phyloP scores from a whole-genome alignment of 2,113 vertebrate species.

The Aegithalos caudatus region DNA sequence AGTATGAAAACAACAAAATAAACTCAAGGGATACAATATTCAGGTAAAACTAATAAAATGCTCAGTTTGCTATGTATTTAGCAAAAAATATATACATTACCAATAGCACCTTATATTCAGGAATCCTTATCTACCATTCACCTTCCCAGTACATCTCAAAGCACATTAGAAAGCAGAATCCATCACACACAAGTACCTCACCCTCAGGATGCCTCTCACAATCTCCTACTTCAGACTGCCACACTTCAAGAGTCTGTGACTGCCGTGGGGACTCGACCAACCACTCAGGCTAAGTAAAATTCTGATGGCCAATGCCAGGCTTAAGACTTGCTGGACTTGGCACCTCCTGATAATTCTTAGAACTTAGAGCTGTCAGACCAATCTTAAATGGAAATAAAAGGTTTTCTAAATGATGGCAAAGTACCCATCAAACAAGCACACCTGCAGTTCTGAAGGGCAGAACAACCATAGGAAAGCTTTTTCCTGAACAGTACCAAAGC shows the following conservation, averaged over 20 bases:
- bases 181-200: neutral
- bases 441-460: neutral
- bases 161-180: neutral
- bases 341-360: neutral
- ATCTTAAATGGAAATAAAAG: neutral
- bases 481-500: neutral
- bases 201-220: neutral
- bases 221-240: neutral
- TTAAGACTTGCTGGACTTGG: neutral
- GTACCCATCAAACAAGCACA: neutral
- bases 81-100: neutral
- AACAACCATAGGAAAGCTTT: constrained; percentile 12
- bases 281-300: neutral
- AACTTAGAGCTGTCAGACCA: neutral
- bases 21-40: neutral
- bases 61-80: neutral
- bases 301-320: neutral
- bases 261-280: rapidly evolving
- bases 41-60: neutral
- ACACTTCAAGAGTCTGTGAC: neutral
- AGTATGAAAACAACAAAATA: neutral
- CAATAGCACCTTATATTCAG: neutral
- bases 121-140: neutral
- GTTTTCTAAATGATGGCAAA: neutral
- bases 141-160: neutral